These are phyloP conservation scores for Sebastes hubbsi DNA, from an alignment of 2,797 vertebrate species.

Conservation along the genomic window DNA sequence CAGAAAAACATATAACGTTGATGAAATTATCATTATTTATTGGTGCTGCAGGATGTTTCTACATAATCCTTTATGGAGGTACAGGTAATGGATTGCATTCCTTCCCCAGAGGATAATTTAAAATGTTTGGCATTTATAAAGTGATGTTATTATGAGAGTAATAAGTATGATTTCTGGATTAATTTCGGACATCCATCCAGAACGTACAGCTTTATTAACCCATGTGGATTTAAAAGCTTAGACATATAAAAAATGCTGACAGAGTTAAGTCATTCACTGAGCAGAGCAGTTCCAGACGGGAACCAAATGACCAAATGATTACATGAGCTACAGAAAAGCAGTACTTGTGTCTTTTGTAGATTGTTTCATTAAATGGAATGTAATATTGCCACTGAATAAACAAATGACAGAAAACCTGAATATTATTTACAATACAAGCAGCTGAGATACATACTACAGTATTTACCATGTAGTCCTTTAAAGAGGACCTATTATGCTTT, in stretches of 20 bases:
- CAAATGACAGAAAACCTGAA: neutral
- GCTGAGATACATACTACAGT: neutral
- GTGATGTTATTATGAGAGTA: conserved; percentile 6
- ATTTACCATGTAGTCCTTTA: neutral
- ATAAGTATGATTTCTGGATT: conserved; percentile 13
- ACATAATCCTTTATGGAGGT: conserved; percentile 23
- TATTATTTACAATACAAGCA: neutral
- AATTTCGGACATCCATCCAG: neutral
- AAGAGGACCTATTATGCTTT: too few species aligned
- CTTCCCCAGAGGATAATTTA: conserved; percentile 4
- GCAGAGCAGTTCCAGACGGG: conserved; percentile 5
- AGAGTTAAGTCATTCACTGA: neutral
- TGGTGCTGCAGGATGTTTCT: conserved; percentile 15
- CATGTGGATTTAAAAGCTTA: conserved; percentile 20
- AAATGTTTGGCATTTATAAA: conserved; percentile 15
- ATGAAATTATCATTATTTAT: conserved; percentile 39
- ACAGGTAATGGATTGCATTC: conserved; percentile 15
- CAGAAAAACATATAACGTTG: conserved; percentile 21
- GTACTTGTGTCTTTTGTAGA: neutral
- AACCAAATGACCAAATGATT: conserved; percentile 5
- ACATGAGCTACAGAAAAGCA: neutral
- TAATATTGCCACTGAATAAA: neutral
- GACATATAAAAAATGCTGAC: conserved; percentile 8
- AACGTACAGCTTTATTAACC: neutral
- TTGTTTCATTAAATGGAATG: neutral